Evolutionary conservation across 2,888 invertebrate genomes (phyloP).

Genomic region (Amphipoea oculea): DNA sequence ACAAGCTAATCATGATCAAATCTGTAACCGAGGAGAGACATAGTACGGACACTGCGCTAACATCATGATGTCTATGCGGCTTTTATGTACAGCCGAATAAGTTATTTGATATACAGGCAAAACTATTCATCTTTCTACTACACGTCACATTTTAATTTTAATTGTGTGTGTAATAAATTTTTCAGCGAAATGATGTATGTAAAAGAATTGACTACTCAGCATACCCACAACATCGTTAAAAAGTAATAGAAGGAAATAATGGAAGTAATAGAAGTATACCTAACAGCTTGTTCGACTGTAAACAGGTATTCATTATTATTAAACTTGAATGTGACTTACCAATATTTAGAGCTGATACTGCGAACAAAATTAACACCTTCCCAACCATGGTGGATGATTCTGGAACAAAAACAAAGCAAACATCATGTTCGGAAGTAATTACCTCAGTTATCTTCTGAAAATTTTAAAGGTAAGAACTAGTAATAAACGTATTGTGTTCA

Average conservation of each 20-base stretch:
- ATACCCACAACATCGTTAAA: neutral
- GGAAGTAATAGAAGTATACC: no score
- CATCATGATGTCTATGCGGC: neutral
- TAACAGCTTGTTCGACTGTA: neutral
- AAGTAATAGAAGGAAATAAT: no score
- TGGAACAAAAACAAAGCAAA: slow-evolving; percentile 75
- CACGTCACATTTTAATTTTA: no score
- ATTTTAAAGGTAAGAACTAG: neutral
- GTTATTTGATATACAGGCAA: no score
- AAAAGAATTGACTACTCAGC: neutral
- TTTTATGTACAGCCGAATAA: neutral
- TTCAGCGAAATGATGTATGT: neutral
- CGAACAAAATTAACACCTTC: slow-evolving; percentile 73
- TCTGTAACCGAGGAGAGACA: neutral
- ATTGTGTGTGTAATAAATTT: neutral
- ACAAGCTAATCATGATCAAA: neutral
- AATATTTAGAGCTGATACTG: slow-evolving; percentile 76
- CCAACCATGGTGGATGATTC: slow-evolving; percentile 76
- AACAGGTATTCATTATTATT: neutral
- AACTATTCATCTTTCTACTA: no score
- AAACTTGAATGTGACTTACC: slow-evolving; percentile 72
- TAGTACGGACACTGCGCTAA: neutral
- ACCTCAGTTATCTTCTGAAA: neutral
- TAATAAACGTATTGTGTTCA: neutral
- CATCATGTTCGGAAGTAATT: neutral